Conservation (phyloP, 2,113 vertebrate genomes). For the Ceyx melanurus region DNA sequence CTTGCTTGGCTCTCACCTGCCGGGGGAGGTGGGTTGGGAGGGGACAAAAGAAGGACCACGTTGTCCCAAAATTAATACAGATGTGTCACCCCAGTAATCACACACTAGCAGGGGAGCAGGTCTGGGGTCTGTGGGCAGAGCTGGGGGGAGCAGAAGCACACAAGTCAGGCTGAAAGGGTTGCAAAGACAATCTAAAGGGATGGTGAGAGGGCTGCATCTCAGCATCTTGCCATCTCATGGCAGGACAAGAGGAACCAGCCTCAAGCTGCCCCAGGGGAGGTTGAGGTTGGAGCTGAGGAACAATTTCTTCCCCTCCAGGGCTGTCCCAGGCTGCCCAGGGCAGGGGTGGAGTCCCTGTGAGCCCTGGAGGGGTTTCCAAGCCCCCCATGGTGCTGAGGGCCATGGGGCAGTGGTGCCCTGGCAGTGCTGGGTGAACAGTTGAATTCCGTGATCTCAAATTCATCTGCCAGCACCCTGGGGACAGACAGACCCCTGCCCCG, state of each 20-base stretch:
- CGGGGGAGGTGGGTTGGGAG: neutral
- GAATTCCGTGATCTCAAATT: no score
- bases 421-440: no score
- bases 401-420: no score
- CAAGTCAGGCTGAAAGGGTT: neutral
- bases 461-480: accelerated
- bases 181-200: neutral
- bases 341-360: no score
- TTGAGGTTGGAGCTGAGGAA: no score
- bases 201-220: neutral
- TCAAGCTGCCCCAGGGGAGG: no score
- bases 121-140: accelerated
- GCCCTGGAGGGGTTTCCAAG: no score
- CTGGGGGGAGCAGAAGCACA: neutral
- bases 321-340: no score
- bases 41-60: neutral
- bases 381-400: no score
- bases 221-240: neutral
- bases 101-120: neutral
- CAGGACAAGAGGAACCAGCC: no score
- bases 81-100: neutral
- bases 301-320: no score
- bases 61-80: neutral
- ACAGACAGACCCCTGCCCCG: neutral
- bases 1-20: neutral